Base-by-base conservation (phyloP, 2,113 vertebrate species). In the Neolamprologus modestus region DNA sequence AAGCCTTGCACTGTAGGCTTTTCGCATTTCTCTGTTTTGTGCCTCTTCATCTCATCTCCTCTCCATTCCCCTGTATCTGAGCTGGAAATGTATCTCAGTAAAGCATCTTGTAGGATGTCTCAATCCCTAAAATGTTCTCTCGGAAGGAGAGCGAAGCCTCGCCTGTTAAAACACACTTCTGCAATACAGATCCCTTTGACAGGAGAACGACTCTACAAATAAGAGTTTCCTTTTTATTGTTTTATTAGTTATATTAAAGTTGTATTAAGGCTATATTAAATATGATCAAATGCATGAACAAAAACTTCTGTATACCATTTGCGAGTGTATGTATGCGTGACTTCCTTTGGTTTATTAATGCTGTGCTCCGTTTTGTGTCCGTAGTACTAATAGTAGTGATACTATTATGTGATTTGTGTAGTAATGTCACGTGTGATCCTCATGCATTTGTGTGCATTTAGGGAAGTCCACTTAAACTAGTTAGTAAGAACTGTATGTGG, bases 251-350 rank as follows among this genome's bases (percentile, higher is more conserved):
- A 68, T 66, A 3, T 21, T 68, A 78, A 50, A 50, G 7, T 50
- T 78, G 17, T 13, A 76, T 47, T 76, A 76, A 31, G 17, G 9
- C 40, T 47, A 73, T 0, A 78, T 52, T 50, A n/a, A 78, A 52
- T 19, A 78, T 78, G 26, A 78, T 45, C 40, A 28, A 73, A 45
- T 1, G 7, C 42, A 78, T 52, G 45, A 31, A 78, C 45, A 31
- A 50, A 78, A 28, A 31, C 24, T 2, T 11, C 26, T 78, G 24
- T 50, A 2, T 50, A 19, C 16, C 9, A 33, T 0, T 52, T 6
- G 0, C 9, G 26, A 31, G 45, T 50, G 42, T 8, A 19, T 50
- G 71, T 31, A 12, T 50, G 6, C 16, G 0, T 0, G 1, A 52
- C 9, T 31, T n/a, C 68, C 68, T 73, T 73, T 26, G 40, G 13